phyloP scores from a whole-genome alignment of 2,888 invertebrate species.

The Acrocyrtus sp. region DNA sequence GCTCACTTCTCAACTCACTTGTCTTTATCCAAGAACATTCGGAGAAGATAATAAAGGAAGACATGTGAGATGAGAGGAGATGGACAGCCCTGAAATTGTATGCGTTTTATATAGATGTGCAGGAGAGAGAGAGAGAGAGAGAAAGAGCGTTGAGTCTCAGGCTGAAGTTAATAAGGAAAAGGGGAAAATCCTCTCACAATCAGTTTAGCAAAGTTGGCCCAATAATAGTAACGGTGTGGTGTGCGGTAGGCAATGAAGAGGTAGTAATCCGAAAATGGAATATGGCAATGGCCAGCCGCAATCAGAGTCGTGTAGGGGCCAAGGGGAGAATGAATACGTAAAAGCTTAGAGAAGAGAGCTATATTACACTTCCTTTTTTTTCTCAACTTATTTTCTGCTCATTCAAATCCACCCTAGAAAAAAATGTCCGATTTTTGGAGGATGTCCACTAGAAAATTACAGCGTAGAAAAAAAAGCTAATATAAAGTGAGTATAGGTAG shows the following conservation, averaged over 20 bases:
- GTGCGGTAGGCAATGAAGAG: not conserved
- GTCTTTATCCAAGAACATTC: slow-evolving; percentile 5
- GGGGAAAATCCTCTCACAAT: not conserved
- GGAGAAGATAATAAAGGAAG: not conserved
- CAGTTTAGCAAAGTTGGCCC: no score
- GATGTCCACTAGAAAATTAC: not conserved
- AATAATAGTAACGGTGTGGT: not conserved
- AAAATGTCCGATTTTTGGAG: not conserved
- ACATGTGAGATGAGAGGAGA: slow-evolving; percentile 18
- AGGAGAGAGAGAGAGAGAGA: no score
- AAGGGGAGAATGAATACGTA: no score
- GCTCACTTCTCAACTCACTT: not conserved
- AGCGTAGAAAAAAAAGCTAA: no score
- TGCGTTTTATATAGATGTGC: no score
- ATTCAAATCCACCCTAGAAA: not conserved
- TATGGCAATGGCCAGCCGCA: not conserved
- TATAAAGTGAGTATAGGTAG: no score
- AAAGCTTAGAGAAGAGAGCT: no score
- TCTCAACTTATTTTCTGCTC: no score
- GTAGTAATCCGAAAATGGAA: not conserved
- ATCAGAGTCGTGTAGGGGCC: not conserved
- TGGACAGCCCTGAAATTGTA: not conserved
- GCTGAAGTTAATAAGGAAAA: not conserved
- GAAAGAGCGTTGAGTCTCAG: no score
- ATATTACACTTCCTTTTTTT: no score